A percentile compares a stretch with the other conserved stretches of the same genome.
These are phyloP conservation scores for Myocastor coypus DNA, from an alignment of 2,113 vertebrate species.

Conservation along the genomic window DNA sequence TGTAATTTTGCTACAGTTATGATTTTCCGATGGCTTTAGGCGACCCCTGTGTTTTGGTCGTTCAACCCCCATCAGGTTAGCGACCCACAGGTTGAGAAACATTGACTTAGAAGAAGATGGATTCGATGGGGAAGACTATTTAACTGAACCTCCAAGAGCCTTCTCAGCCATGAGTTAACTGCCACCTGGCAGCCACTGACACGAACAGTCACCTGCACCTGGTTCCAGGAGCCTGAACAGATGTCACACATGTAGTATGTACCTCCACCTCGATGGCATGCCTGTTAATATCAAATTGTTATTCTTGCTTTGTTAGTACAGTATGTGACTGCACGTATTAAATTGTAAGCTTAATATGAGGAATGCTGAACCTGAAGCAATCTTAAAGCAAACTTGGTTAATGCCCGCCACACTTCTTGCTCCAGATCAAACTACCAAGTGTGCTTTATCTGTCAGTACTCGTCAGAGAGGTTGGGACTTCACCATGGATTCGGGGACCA, in stretches of 20 bases:
- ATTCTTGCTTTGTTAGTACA: conserved; percentile 73
- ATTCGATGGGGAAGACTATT: conserved; percentile 87
- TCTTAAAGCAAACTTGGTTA: neutral
- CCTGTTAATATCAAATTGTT: conserved; percentile 52
- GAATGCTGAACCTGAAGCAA: neutral
- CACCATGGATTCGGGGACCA: neutral
- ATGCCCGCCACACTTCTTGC: neutral
- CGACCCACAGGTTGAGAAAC: too few species aligned
- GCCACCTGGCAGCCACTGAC: neutral
- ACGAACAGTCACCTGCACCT: neutral
- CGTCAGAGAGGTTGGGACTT: neutral
- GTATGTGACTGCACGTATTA: conserved; percentile 70
- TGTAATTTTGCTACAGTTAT: too few species aligned
- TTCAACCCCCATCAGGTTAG: too few species aligned
- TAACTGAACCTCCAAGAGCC: conserved; percentile 83
- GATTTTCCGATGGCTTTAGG: too few species aligned
- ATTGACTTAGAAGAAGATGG: conserved; percentile 80
- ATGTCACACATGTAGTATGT: neutral
- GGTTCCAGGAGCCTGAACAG: neutral
- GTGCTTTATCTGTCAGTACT: neutral
- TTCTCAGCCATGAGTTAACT: conserved; percentile 81
- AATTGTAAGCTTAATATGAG: conserved; percentile 46
- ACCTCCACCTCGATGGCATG: neutral
- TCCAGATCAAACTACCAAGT: neutral
- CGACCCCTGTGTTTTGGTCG: too few species aligned